Percentiles rank a stretch among this genome's conserved stretches.
Evolutionary conservation across 2,113 vertebrate species (phyloP).

Genomic region (Daphoenositta chrysoptera): DNA sequence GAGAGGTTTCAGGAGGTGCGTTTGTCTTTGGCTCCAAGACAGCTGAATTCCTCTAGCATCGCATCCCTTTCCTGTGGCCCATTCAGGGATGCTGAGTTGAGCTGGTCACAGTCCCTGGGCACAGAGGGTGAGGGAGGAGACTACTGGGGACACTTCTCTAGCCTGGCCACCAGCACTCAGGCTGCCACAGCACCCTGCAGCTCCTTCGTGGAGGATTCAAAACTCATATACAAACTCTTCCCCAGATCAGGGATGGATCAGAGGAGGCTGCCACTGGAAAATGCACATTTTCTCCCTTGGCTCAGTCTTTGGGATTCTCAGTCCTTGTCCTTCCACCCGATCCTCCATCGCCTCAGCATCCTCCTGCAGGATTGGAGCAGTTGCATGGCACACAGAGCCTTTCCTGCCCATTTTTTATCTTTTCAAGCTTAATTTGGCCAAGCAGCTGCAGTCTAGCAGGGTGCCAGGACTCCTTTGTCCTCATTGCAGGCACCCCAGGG

Average conservation of each 20-base stretch:
- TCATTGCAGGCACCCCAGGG: neutral
- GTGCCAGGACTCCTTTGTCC: neutral
- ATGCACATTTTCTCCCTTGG: accelerated
- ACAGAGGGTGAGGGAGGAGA: neutral
- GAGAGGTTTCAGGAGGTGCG: neutral
- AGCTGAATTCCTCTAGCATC: neutral
- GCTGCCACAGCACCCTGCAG: neutral
- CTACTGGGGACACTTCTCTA: neutral
- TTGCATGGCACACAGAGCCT: neutral
- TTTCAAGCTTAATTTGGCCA: neutral
- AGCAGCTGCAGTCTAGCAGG: neutral
- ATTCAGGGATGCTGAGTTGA: accelerated
- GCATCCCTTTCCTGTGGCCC: neutral
- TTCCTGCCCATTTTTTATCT: neutral
- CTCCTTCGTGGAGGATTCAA: neutral
- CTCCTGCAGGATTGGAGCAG: neutral
- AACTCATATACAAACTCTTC: neutral
- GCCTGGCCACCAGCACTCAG: accelerated
- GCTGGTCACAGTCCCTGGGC: neutral
- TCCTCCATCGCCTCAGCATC: neutral
- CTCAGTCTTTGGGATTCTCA: neutral
- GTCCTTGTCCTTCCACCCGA: neutral
- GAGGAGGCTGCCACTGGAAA: neutral
- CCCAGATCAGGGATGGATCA: neutral
- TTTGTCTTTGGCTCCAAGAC: neutral